Percentiles rank a stretch among this genome's conserved stretches.
phyloP scores from a whole-genome alignment of 2,888 invertebrate species.

The Macaria liturata region DNA sequence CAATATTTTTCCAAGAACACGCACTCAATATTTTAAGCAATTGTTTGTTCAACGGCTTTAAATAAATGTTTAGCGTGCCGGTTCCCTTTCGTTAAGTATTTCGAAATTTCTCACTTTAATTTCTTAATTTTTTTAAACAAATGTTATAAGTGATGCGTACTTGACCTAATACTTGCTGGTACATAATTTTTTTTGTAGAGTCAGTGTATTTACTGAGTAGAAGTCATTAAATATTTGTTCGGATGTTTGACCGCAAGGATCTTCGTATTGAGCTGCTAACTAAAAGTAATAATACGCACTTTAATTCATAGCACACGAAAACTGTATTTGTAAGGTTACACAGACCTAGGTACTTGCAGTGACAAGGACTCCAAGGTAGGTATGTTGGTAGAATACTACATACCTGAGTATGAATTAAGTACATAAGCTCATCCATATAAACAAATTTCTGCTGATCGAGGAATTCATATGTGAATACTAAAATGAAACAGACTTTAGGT shows the following conservation, averaged over 20 bases:
- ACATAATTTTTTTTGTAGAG: no score
- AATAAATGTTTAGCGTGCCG: constrained; percentile 5
- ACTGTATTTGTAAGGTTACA: no score
- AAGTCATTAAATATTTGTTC: constrained; percentile 6
- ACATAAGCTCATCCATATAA: no score
- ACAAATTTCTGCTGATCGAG: no score
- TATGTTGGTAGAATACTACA: no score
- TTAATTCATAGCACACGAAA: neutral
- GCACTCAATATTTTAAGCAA: constrained; percentile 11
- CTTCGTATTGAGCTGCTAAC: constrained; percentile 13
- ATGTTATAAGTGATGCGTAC: constrained; percentile 14
- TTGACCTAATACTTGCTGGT: constrained; percentile 15
- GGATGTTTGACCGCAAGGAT: constrained; percentile 19
- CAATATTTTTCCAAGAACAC: no score
- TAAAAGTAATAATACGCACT: neutral
- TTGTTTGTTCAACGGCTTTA: constrained; percentile 11
- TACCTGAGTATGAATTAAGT: no score
- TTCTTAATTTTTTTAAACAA: constrained; percentile 22
- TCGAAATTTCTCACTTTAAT: constrained; percentile 13
- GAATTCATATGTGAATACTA: no score
- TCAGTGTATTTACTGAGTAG: no score
- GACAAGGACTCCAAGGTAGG: no score
- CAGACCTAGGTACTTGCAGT: no score
- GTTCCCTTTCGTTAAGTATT: constrained; percentile 21
- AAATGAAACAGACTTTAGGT: no score